Evolutionary conservation across 2,797 vertebrate species (phyloP).

Genomic region (Platyrinchus mystaceus): DNA sequence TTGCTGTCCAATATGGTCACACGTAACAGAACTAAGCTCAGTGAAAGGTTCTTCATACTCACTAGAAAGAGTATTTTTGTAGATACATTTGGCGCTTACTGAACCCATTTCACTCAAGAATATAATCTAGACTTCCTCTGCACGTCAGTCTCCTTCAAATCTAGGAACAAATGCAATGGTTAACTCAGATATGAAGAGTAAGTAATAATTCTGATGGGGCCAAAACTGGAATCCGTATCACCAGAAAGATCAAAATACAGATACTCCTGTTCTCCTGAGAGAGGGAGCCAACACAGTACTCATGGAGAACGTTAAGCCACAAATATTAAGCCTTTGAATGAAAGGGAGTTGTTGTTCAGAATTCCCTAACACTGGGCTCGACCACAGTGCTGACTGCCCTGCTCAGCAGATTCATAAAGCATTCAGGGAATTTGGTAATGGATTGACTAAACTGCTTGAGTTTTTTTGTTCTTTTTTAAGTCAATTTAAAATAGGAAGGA

Average conservation of each 20-base stretch:
- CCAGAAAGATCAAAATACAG: neutral
- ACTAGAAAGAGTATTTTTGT: neutral
- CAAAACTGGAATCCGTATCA: neutral
- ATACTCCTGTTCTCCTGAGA: neutral
- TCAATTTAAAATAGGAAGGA: conserved; percentile 7
- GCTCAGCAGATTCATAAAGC: neutral
- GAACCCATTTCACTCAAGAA: neutral
- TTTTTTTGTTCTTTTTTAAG: neutral
- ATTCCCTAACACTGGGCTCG: neutral
- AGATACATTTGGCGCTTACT: neutral
- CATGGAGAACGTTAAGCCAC: neutral
- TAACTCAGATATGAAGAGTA: neutral
- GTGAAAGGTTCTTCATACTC: neutral
- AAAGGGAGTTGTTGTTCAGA: neutral
- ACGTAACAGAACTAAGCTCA: neutral
- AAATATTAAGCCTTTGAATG: neutral
- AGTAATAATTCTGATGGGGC: neutral
- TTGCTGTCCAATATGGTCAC: neutral
- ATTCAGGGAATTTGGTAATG: neutral
- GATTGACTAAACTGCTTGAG: neutral
- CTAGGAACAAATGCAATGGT: neutral
- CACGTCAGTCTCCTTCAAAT: neutral
- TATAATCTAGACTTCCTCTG: neutral
- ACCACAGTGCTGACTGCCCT: neutral
- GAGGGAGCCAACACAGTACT: neutral